Evolutionary conservation across 2,888 invertebrate species (phyloP).

Genomic region (Teleiodes luculella): DNA sequence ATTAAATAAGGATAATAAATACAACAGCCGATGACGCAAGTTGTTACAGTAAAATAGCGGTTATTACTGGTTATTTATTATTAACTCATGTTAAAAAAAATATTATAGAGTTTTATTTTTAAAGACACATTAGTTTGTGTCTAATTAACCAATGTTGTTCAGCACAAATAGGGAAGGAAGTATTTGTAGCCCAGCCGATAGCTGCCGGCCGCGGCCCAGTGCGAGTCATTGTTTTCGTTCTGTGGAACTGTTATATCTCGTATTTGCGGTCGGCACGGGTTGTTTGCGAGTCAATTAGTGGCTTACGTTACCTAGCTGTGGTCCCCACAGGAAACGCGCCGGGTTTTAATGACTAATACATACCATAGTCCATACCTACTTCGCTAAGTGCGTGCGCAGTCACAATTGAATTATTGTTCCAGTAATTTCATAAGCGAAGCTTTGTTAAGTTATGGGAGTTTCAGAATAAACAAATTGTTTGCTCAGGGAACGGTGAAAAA

Average conservation of each 20-base stretch:
- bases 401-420: conserved; percentile 7
- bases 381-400: background rate
- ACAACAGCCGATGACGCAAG: too few relatives aligned
- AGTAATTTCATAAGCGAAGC: conserved; percentile 1
- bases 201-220: conserved; percentile 3
- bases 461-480: background rate
- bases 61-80: too few relatives aligned
- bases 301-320: conserved; percentile 26
- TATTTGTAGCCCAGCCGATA: conserved; percentile 4
- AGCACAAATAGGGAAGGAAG: conserved; percentile 13
- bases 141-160: background rate
- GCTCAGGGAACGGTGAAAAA: background rate
- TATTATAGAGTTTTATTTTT: too few relatives aligned
- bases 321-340: conserved; percentile 25
- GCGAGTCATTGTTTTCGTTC: conserved; percentile 25
- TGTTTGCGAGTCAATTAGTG: conserved; percentile 35
- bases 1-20: too few relatives aligned
- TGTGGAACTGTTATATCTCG: conserved; percentile 24
- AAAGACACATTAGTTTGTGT: too few relatives aligned
- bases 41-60: too few relatives aligned
- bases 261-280: conserved; percentile 29
- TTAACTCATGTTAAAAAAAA: too few relatives aligned
- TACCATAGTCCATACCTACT: conserved; percentile 1
- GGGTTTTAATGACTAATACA: conserved; percentile 21
- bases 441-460: background rate